Percentiles rank a stretch among this genome's conserved stretches.
These are phyloP conservation scores for Cryptocephalus moraei DNA, from an alignment of 2,888 invertebrate genomes.

Conservation along the genomic window DNA sequence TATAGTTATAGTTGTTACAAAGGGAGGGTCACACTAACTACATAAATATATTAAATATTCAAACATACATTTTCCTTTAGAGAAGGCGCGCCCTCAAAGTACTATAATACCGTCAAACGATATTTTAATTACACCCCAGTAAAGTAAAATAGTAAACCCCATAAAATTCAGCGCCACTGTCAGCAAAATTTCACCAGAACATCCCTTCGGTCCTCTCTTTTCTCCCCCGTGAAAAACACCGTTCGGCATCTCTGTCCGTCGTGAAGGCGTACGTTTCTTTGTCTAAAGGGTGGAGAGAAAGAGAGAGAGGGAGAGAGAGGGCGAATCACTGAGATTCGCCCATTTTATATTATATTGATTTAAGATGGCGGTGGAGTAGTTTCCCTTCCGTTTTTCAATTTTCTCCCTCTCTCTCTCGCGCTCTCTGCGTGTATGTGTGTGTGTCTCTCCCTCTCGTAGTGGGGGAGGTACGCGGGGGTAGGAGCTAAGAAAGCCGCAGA, in stretches of 20 bases:
- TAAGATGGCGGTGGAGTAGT: slow-evolving; percentile 34
- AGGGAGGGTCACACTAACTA: too few species aligned
- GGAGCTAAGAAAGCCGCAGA: slow-evolving; percentile 16
- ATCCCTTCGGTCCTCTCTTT: not conserved
- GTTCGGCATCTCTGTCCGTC: not conserved
- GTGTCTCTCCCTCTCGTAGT: slow-evolving; percentile 2
- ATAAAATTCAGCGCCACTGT: not conserved
- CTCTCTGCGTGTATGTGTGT: too few species aligned
- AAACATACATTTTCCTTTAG: too few species aligned
- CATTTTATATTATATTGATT: slow-evolving; percentile 41
- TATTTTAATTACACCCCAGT: too few species aligned
- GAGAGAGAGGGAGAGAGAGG: not conserved
- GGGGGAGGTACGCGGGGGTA: slow-evolving; percentile 6
- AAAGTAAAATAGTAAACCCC: too few species aligned
- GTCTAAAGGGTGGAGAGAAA: slow-evolving; percentile 19
- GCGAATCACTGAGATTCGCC: slow-evolving; percentile 36
- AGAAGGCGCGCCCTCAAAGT: too few species aligned
- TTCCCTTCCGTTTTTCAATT: slow-evolving; percentile 20
- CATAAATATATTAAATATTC: too few species aligned
- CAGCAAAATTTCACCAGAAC: not conserved
- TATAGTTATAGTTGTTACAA: too few species aligned
- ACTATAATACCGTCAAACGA: too few species aligned
- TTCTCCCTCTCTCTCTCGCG: slow-evolving; percentile 12
- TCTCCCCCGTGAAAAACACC: not conserved
- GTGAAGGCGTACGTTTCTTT: slow-evolving; percentile 26